phyloP scores from a whole-genome alignment of 2,888 invertebrate species.

The Sesia apiformis region DNA sequence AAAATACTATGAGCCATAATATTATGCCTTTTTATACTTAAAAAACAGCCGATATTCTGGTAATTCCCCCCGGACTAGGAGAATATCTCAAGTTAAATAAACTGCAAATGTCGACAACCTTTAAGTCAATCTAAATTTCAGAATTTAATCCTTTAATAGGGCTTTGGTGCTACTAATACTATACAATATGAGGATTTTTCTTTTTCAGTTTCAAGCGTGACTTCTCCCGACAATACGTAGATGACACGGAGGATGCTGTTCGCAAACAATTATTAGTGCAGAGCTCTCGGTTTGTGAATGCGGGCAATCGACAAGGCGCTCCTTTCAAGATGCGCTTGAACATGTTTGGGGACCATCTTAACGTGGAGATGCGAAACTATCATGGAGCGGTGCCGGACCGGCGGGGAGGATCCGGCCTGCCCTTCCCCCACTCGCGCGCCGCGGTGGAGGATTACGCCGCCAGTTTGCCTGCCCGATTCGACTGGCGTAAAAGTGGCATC shows the following conservation, averaged over 20 bases:
- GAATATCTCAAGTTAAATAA: no score
- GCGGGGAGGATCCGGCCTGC: constrained; percentile 4
- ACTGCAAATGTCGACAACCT: no score
- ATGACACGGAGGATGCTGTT: constrained; percentile 43
- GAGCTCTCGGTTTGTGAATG: constrained; percentile 31
- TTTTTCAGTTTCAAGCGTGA: constrained; percentile 29
- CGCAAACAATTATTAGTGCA: constrained; percentile 46
- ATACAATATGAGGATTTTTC: background rate
- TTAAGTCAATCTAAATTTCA: no score
- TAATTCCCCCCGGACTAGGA: no score
- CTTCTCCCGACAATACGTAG: constrained; percentile 33
- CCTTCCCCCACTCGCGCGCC: constrained; percentile 34
- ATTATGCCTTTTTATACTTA: no score
- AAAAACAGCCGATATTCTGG: no score
- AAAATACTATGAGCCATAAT: no score
- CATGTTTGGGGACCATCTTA: constrained; percentile 42
- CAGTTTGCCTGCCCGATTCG: constrained; percentile 39
- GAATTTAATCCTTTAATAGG: no score
- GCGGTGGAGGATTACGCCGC: constrained; percentile 20
- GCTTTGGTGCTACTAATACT: no score
- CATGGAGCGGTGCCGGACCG: constrained; percentile 20
- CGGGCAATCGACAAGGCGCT: constrained; percentile 51
- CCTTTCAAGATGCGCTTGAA: constrained; percentile 34
- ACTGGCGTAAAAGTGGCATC: constrained; percentile 50
- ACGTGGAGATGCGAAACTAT: constrained; percentile 29